These are phyloP conservation scores for Coregonus ussuriensis DNA, from an alignment of 2,797 vertebrate species.

Conservation along the genomic window DNA sequence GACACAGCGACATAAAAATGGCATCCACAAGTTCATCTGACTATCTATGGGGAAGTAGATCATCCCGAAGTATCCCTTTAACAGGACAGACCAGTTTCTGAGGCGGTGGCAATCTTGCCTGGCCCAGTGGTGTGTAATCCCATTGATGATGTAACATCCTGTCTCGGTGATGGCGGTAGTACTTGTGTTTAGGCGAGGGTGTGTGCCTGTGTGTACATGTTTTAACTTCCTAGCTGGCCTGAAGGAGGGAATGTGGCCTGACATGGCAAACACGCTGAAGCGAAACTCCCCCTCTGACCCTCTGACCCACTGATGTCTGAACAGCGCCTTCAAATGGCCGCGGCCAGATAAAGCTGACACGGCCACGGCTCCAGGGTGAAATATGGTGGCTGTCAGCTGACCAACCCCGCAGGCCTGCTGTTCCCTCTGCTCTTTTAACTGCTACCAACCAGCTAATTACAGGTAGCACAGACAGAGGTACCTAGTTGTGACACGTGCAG, in stretches of 20 bases:
- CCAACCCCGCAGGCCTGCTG: neutral
- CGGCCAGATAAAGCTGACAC: conserved; percentile 22
- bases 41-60: too few relatives aligned
- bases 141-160: conserved; percentile 22
- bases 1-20: too few relatives aligned
- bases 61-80: too few relatives aligned
- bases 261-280: conserved; percentile 37
- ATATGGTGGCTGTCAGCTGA: conserved; percentile 36
- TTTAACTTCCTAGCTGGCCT: neutral
- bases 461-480: conserved; percentile 3
- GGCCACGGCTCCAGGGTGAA: conserved; percentile 13
- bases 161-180: neutral
- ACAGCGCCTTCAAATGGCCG: conserved; percentile 10
- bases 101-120: conserved; percentile 48
- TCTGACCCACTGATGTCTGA: conserved; percentile 44
- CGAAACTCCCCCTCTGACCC: conserved; percentile 44
- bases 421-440: neutral
- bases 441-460: conserved; percentile 28
- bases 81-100: conserved; percentile 61
- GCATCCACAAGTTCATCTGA: too few relatives aligned
- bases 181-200: neutral
- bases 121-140: conserved; percentile 28
- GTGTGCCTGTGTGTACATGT: conserved; percentile 14
- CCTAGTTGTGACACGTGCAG: neutral
- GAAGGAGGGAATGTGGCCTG: conserved; percentile 48